A percentile compares a stretch with the other conserved stretches of the same genome.
Evolutionary conservation across 1,140 invertebrate species (phyloP).

Genomic region (Hylyphantes graminicola): DNA sequence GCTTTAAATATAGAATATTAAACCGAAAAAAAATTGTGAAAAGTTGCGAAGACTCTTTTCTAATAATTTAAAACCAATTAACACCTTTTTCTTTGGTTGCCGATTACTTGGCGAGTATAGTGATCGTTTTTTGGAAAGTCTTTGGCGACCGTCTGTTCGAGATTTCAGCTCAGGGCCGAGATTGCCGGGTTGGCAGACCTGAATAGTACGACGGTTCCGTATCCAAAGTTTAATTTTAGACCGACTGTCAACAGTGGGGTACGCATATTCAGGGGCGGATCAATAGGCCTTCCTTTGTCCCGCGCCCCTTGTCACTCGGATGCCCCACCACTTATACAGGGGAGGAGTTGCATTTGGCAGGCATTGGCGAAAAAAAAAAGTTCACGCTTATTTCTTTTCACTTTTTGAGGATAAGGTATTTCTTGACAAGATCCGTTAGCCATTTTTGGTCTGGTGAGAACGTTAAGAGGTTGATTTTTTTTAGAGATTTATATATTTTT

Average conservation of each 20-base stretch:
- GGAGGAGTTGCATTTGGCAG: conserved; percentile 56
- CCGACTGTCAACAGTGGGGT: conserved; percentile 56
- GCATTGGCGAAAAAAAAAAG: conserved; percentile 48
- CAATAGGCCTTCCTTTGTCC: conserved; percentile 40
- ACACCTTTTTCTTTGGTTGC: too few relatives aligned
- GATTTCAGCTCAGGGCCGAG: too few relatives aligned
- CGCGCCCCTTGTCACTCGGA: conserved; percentile 49
- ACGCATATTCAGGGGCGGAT: conserved; percentile 54
- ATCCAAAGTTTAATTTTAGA: conserved; percentile 61
- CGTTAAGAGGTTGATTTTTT: too few relatives aligned
- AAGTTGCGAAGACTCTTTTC: too few relatives aligned
- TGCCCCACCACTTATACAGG: conserved; percentile 52
- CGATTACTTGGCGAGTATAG: too few relatives aligned
- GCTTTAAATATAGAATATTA: too few relatives aligned
- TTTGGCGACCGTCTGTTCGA: too few relatives aligned
- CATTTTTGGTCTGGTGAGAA: conserved; percentile 13
- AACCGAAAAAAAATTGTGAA: too few relatives aligned
- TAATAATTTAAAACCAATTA: too few relatives aligned
- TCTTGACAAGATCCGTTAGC: not conserved
- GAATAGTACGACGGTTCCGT: conserved; percentile 46
- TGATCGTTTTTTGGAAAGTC: too few relatives aligned
- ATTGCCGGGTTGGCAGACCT: too few relatives aligned
- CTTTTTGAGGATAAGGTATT: not conserved
- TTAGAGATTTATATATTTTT: too few relatives aligned
- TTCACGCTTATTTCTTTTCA: conserved; percentile 26